phyloP scores from a whole-genome alignment of 2,113 vertebrate species.

The Tursiops truncatus region DNA sequence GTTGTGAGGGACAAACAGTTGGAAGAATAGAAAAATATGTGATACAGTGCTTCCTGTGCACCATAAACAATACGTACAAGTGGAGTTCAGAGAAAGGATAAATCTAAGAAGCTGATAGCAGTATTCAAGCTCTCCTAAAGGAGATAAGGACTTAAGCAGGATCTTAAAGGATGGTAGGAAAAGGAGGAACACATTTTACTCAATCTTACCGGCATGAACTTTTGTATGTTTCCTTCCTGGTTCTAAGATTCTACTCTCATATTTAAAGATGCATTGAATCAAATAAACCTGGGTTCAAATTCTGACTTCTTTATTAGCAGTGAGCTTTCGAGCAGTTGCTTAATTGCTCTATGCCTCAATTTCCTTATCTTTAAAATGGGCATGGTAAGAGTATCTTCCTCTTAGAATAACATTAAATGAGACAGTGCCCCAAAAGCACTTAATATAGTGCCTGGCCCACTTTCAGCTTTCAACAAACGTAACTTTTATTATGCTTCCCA shows the following conservation, averaged over 20 bases:
- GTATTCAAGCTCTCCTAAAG: conserved; percentile 3
- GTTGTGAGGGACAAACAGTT: conserved; percentile 55
- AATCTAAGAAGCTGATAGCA: conserved; percentile 12
- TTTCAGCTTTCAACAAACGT: not conserved
- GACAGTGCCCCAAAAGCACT: not conserved
- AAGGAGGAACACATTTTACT: not conserved
- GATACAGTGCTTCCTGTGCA: conserved; percentile 26
- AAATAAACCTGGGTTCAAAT: not conserved
- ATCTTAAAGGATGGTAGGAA: conserved; percentile 1
- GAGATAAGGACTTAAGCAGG: not conserved
- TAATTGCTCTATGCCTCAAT: not conserved
- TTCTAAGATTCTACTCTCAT: not conserved
- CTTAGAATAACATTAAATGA: not conserved
- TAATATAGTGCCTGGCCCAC: not conserved
- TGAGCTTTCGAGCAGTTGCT: conserved; percentile 10
- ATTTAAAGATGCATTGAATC: conserved; percentile 1
- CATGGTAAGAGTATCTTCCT: not conserved
- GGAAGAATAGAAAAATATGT: conserved; percentile 54
- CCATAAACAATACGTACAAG: conserved; percentile 27
- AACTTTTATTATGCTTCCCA: not conserved
- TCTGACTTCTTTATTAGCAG: not conserved
- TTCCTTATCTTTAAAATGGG: conserved; percentile 5
- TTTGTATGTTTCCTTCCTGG: not conserved
- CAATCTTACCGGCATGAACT: not conserved
- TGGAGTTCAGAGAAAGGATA: conserved; percentile 46